Evolutionary conservation across 2,888 invertebrate genomes (phyloP).

Genomic region (Leptura quadrifasciata): DNA sequence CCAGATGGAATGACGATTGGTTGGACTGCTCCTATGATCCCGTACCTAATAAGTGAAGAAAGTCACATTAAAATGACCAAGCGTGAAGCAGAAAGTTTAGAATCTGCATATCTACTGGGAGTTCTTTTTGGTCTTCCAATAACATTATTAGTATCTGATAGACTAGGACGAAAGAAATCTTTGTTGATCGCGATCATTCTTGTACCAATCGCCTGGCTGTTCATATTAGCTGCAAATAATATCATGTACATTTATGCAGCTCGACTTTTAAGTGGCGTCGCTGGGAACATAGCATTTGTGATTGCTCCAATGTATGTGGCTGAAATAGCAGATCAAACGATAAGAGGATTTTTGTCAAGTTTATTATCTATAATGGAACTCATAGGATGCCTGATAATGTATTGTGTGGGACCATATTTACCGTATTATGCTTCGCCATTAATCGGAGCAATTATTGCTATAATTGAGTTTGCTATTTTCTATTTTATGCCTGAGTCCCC

Average conservation of each 20-base stretch:
- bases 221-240: conserved; percentile 66
- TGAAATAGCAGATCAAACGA: conserved; percentile 70
- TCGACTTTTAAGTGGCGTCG: conserved; percentile 66
- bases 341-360: conserved; percentile 69
- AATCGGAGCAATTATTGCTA: conserved; percentile 65
- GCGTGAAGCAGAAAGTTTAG: conserved; percentile 63
- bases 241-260: conserved; percentile 68
- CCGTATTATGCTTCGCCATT: conserved; percentile 66
- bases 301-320: conserved; percentile 71
- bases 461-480: conserved; percentile 66
- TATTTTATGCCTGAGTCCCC: conserved; percentile 72
- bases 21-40: conserved; percentile 72
- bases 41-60: conserved; percentile 64
- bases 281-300: conserved; percentile 67
- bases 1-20: conserved; percentile 73
- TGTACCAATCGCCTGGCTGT: conserved; percentile 68
- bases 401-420: conserved; percentile 68
- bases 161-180: conserved; percentile 68
- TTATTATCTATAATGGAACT: conserved; percentile 70
- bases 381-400: conserved; percentile 67
- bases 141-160: conserved; percentile 68
- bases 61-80: conserved; percentile 67
- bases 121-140: conserved; percentile 67
- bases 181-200: conserved; percentile 67
- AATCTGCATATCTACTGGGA: conserved; percentile 64